Percentiles rank a stretch among this genome's conserved stretches.
These are phyloP conservation scores for Cryptomyrus ogoouensis DNA, from an alignment of 2,113 vertebrate genomes.

Conservation along the genomic window DNA sequence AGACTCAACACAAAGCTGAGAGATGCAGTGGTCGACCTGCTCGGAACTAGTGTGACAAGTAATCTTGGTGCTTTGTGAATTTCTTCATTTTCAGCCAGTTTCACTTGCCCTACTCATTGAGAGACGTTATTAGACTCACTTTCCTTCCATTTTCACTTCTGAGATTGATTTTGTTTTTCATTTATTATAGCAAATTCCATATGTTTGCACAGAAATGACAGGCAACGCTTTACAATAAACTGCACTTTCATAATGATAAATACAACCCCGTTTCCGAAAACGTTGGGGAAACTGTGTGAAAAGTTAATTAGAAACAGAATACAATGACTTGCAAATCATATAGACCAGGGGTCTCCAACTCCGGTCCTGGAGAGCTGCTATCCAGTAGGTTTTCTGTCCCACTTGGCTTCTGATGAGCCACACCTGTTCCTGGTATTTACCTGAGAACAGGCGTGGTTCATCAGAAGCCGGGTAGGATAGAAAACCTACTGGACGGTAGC, in stretches of 20 bases:
- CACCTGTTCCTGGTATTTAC: too few relatives aligned
- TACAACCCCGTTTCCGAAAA: background rate
- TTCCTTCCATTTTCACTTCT: background rate
- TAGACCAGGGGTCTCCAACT: too few relatives aligned
- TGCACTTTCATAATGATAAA: background rate
- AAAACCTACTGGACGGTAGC: too few relatives aligned
- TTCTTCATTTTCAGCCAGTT: background rate
- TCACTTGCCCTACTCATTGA: background rate
- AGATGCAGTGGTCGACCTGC: background rate
- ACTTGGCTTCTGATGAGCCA: too few relatives aligned
- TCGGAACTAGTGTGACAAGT: background rate
- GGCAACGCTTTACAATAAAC: background rate
- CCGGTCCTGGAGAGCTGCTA: too few relatives aligned
- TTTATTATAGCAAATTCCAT: background rate
- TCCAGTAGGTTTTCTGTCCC: too few relatives aligned
- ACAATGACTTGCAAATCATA: too few relatives aligned
- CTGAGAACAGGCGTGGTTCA: too few relatives aligned
- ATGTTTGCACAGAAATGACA: background rate
- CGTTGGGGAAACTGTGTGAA: too few relatives aligned
- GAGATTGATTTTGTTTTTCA: background rate
- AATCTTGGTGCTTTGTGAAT: background rate
- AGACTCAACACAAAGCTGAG: background rate
- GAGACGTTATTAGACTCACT: background rate
- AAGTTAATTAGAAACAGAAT: too few relatives aligned
- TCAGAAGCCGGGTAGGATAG: too few relatives aligned